These are phyloP conservation scores for Harpalus rubripes DNA, from an alignment of 2,888 invertebrate species.

Conservation along the genomic window DNA sequence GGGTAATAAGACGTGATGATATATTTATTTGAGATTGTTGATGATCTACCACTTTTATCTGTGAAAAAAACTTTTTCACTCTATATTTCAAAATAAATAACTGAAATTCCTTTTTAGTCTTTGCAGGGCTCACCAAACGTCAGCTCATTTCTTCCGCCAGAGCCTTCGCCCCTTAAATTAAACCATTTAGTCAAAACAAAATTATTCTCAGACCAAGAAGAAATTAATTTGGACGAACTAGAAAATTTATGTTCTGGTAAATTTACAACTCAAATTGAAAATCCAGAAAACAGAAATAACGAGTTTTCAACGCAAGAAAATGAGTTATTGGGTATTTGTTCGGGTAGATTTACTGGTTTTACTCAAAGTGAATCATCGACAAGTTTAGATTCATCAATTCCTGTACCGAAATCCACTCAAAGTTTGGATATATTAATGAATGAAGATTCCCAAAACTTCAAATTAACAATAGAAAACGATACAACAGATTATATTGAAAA, in stretches of 20 bases:
- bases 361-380: constrained; percentile 23
- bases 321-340: constrained; percentile 74
- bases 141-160: constrained; percentile 70
- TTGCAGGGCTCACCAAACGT: constrained; percentile 71
- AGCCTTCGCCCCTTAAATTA: constrained; percentile 72
- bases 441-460: constrained; percentile 57
- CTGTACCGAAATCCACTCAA: background rate
- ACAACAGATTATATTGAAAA: background rate
- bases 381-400: background rate
- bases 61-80: no score
- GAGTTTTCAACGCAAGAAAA: constrained; percentile 72
- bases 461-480: constrained; percentile 26
- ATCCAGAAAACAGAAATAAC: constrained; percentile 28
- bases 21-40: no score
- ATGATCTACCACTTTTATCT: no score
- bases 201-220: constrained; percentile 75
- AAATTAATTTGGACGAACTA: constrained; percentile 76
- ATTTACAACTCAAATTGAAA: constrained; percentile 70
- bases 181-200: constrained; percentile 74
- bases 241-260: constrained; percentile 79
- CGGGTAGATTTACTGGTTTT: constrained; percentile 70
- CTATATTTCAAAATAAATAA: background rate
- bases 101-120: constrained; percentile 8
- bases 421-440: constrained; percentile 14
- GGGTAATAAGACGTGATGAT: no score